Evolutionary conservation across 2,888 invertebrate species (phyloP), one percentile per base, ranked within the genome.

Genomic region (Papilio gigon): DNA sequence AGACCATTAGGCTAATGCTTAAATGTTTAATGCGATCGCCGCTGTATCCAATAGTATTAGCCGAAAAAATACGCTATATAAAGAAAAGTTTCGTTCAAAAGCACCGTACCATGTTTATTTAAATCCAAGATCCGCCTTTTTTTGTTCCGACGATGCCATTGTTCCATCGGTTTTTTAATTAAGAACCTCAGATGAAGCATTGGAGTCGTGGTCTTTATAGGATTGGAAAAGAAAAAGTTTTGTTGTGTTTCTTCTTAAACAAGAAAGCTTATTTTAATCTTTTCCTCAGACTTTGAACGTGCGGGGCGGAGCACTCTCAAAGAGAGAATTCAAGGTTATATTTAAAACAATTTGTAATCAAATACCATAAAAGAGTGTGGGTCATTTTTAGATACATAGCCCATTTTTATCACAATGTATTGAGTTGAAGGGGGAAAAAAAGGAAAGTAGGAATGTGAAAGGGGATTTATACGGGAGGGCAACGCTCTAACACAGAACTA

Each of bases 191-290:
- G 56, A 62, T 56, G 56, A 44, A 67, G 62, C 62, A 67, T 62
- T 42, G 62, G 35, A 56, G 40, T 35, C 25, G 30, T 12, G 56
- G 62, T 56, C 30, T 56, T 56, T 56, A 56, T 56, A 56, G 53
- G n/a, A 56, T 56, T 56, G 53, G 17, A 40, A 62, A 67, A 42
- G 56, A 53, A 61, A 66, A 61, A 61, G 37, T 30, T 62, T 14
- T 14, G 11, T 9, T 42, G 14, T 42, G 14, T 42, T 62, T 56
- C 25, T 62, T 67, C 42, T 67, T 37, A 60, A 50, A 66, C 42
- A 56, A 20, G 22, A 25, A 35, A 61, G 47, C 58, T 62, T 67
- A 56, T 62, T 67, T 33, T 66, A 66, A 66, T 60, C 60, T 35
- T 66, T 47, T 35, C 37, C 47, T 60, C 25, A 53, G 37, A 64